Conservation (phyloP, 2,888 invertebrate species). For the Villa cingulata region DNA sequence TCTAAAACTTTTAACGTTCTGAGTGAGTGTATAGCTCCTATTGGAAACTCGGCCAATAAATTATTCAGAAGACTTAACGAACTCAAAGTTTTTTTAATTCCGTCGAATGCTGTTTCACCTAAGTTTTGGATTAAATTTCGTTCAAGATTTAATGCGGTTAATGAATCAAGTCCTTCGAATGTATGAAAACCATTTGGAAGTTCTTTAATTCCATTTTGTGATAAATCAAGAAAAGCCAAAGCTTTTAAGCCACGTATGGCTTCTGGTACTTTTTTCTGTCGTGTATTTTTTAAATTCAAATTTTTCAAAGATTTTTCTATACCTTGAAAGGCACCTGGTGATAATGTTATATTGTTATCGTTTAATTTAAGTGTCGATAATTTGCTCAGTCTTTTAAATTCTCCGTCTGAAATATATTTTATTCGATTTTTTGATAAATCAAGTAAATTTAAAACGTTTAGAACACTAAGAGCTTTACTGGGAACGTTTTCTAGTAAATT, state of each 20-base stretch:
- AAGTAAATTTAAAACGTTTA: conserved; percentile 59
- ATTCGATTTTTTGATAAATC: conserved; percentile 77
- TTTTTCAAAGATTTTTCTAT: conserved; percentile 69
- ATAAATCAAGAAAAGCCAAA: conserved; percentile 76
- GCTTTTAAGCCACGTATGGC: conserved; percentile 63
- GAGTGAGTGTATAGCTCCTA: conserved; percentile 60
- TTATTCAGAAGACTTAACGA: conserved; percentile 83
- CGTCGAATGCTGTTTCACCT: conserved; percentile 60
- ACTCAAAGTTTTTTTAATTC: conserved; percentile 67
- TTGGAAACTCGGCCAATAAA: conserved; percentile 74
- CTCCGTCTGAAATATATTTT: conserved; percentile 52
- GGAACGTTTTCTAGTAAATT: conserved; percentile 70
- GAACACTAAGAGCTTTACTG: conserved; percentile 49
- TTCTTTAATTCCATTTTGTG: conserved; percentile 74
- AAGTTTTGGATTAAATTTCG: conserved; percentile 71
- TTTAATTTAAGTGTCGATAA: conserved; percentile 71
- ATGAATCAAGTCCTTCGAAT: conserved; percentile 63
- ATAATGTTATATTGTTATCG: conserved; percentile 71
- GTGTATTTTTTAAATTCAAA: conserved; percentile 75
- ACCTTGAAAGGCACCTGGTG: conserved; percentile 57
- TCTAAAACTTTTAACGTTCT: conserved; percentile 75
- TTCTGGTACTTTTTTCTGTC: conserved; percentile 64
- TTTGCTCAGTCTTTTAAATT: conserved; percentile 58
- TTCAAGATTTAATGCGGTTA: conserved; percentile 68
- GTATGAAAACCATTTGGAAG: conserved; percentile 57